phyloP scores from a whole-genome alignment of 2,888 invertebrate species.

The Calameuta pallipes region DNA sequence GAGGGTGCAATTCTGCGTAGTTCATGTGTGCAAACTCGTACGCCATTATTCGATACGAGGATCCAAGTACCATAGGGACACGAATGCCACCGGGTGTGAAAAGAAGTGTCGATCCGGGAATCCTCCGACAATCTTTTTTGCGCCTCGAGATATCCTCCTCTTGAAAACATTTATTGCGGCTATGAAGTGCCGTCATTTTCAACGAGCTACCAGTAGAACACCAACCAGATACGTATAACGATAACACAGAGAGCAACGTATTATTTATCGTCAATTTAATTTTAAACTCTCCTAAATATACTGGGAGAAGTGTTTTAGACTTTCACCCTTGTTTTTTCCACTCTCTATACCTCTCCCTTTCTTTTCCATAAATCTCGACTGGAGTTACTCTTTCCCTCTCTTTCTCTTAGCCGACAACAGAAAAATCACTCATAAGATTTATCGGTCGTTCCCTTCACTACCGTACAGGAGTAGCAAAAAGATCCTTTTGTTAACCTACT shows the following conservation, averaged over 20 bases:
- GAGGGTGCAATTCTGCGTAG: not conserved
- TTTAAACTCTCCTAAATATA: not conserved
- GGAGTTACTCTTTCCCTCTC: not conserved
- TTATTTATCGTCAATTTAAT: not conserved
- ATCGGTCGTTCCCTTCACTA: not conserved
- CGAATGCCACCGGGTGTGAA: not conserved
- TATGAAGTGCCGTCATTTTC: not conserved
- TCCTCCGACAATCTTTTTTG: not conserved
- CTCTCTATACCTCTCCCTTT: not conserved
- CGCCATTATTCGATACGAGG: not conserved
- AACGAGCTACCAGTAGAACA: not conserved
- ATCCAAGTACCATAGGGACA: not conserved
- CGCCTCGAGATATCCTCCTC: not conserved
- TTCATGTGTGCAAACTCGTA: not conserved
- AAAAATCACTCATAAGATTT: constrained; percentile 4
- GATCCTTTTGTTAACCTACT: constrained; percentile 18
- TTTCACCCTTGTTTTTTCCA: not conserved
- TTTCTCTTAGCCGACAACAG: not conserved
- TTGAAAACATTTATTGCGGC: not conserved
- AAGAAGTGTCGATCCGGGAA: not conserved
- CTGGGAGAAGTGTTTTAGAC: not conserved
- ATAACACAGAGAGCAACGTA: not conserved
- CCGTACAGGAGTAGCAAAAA: not conserved
- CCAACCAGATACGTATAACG: not conserved
- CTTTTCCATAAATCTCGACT: not conserved